These are phyloP conservation scores for Crematogaster levior DNA, from an alignment of 2,888 invertebrate species.

Conservation along the genomic window DNA sequence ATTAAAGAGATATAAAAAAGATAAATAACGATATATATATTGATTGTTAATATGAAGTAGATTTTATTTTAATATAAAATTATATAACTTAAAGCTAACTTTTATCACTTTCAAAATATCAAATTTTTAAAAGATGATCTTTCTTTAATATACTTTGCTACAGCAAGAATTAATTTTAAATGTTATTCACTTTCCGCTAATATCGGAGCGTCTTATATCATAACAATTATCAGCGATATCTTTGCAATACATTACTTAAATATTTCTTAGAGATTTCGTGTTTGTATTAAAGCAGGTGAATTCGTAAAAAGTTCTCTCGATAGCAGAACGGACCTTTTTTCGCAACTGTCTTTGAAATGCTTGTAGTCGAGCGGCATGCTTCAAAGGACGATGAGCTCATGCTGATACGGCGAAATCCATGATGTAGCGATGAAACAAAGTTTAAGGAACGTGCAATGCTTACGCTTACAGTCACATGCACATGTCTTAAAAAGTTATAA, in stretches of 20 bases:
- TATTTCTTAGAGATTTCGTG: neutral
- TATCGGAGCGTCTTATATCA: neutral
- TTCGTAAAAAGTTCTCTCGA: neutral
- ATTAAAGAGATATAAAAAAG: neutral
- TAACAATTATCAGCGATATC: neutral
- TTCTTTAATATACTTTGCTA: neutral
- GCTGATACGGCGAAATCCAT: slow-evolving; percentile 74
- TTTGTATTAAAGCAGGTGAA: neutral
- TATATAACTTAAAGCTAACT: neutral
- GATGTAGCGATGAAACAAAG: slow-evolving; percentile 71
- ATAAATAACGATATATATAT: slow-evolving; percentile 10
- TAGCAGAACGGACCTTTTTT: slow-evolving; percentile 72
- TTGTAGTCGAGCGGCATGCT: slow-evolving; percentile 72
- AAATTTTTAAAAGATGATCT: neutral
- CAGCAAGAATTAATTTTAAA: neutral
- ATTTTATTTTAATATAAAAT: neutral
- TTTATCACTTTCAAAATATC: neutral
- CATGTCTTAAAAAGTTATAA: neutral
- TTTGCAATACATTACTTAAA: neutral
- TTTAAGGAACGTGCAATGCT: slow-evolving; percentile 64
- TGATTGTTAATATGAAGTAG: neutral
- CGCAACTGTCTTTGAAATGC: slow-evolving; percentile 66
- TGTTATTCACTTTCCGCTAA: neutral
- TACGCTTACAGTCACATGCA: slow-evolving; percentile 50
- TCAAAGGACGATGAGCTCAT: slow-evolving; percentile 83